Evolutionary conservation across 2,888 invertebrate genomes (phyloP).

Genomic region (Stenolophus ochropezus): DNA sequence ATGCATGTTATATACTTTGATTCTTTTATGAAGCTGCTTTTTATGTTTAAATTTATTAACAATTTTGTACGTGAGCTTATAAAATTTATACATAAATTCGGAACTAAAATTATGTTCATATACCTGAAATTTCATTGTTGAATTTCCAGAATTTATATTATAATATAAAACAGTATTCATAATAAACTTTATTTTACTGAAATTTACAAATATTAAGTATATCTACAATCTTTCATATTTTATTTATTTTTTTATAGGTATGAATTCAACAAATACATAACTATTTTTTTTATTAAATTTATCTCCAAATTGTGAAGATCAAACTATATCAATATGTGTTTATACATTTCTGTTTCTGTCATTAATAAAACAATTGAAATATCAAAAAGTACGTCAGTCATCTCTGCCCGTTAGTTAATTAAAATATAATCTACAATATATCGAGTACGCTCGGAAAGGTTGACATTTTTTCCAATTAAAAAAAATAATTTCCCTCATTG

Average conservation of each 20-base stretch:
- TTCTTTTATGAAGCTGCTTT: background rate
- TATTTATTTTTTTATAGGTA: too few species aligned
- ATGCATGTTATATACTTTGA: background rate
- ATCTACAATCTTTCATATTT: background rate
- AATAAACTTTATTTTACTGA: background rate
- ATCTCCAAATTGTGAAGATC: too few species aligned
- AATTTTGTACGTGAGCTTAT: background rate
- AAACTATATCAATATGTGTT: too few species aligned
- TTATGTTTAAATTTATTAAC: constrained; percentile 28
- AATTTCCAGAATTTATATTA: background rate
- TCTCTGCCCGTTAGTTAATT: too few species aligned
- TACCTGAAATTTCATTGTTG: background rate
- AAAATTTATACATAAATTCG: constrained; percentile 8
- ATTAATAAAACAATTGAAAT: too few species aligned
- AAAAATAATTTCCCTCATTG: background rate
- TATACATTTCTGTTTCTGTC: too few species aligned
- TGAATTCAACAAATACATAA: too few species aligned
- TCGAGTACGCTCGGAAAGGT: too few species aligned
- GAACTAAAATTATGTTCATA: background rate
- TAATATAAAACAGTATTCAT: background rate
- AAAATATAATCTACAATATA: too few species aligned
- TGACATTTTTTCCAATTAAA: background rate
- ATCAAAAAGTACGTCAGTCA: too few species aligned
- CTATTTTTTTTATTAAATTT: too few species aligned
- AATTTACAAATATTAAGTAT: background rate